A percentile compares a stretch with the other conserved stretches of the same genome.
phyloP scores from a whole-genome alignment of 2,888 invertebrate genomes.

The Sphaerophoria taeniata region DNA sequence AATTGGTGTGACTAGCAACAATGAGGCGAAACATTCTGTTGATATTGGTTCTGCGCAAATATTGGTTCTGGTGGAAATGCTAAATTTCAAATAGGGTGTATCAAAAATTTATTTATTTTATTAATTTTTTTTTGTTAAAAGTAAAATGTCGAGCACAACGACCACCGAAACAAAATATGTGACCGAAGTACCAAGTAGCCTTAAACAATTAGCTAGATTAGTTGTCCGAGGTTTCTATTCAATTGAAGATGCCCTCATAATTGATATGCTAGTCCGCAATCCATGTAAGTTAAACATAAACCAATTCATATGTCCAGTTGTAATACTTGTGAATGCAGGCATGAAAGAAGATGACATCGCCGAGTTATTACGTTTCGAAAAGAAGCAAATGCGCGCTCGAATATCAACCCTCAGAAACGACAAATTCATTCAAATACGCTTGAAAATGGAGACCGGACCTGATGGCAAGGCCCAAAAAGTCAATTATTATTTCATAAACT shows the following conservation, averaged over 20 bases:
- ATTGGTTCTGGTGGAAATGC: slow-evolving; percentile 27
- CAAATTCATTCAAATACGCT: slow-evolving; percentile 95
- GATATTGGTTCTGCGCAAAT: slow-evolving; percentile 51
- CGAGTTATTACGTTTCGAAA: slow-evolving; percentile 95
- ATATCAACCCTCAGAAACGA: slow-evolving; percentile 94
- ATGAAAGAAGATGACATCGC: slow-evolving; percentile 96
- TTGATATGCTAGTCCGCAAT: slow-evolving; percentile 97
- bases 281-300: slow-evolving; percentile 86
- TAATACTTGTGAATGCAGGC: slow-evolving; percentile 81
- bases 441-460: slow-evolving; percentile 96
- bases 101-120: slow-evolving; percentile 1
- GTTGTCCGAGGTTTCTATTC: slow-evolving; percentile 97
- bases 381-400: slow-evolving; percentile 95
- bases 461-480: slow-evolving; percentile 98
- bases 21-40: background rate
- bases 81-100: slow-evolving; percentile 48
- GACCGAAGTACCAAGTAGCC: slow-evolving; percentile 96
- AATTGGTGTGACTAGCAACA: slow-evolving; percentile 30
- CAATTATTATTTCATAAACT: slow-evolving; percentile 98
- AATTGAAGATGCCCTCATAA: slow-evolving; percentile 96
- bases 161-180: slow-evolving; percentile 90
- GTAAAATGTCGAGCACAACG: slow-evolving; percentile 74
- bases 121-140: slow-evolving; percentile 7
- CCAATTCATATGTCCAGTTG: background rate
- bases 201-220: slow-evolving; percentile 95